Evolutionary conservation across 2,113 vertebrate species (phyloP).

Genomic region (Sebastes fasciatus): DNA sequence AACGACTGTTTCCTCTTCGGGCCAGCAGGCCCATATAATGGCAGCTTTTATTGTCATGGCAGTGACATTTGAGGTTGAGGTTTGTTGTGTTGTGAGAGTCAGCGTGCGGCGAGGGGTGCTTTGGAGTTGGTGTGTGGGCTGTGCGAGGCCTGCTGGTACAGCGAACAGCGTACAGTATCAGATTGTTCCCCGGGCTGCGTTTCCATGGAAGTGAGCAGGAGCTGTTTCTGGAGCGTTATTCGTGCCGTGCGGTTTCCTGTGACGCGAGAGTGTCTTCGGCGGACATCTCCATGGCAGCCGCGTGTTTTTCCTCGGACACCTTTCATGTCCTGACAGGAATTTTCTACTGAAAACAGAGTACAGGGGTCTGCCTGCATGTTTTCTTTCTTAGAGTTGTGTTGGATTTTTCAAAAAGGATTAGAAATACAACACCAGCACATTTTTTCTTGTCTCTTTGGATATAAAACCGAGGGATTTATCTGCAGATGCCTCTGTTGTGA

Average conservation of each 20-base stretch:
- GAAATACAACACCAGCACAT: constrained; percentile 14
- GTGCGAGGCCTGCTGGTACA: constrained; percentile 13
- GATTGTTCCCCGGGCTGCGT: constrained; percentile 43
- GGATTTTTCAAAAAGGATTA: constrained; percentile 20
- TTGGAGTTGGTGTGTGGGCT: constrained; percentile 39
- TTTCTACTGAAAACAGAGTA: background rate
- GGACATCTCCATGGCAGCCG: constrained; percentile 57
- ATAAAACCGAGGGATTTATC: background rate
- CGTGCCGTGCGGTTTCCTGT: constrained; percentile 46
- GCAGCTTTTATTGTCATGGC: constrained; percentile 16
- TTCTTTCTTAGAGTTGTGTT: background rate
- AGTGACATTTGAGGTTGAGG: constrained; percentile 36
- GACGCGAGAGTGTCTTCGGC: constrained; percentile 55
- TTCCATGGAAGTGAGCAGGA: constrained; percentile 66
- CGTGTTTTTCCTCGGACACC: constrained; percentile 54
- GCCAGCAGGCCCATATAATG: constrained; percentile 18
- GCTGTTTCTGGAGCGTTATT: constrained; percentile 41
- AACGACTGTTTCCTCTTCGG: constrained; percentile 22
- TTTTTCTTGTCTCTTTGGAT: background rate
- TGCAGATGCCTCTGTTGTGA: background rate
- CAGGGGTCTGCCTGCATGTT: background rate
- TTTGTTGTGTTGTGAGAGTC: constrained; percentile 40
- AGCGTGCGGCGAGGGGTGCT: constrained; percentile 1
- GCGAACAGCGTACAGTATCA: constrained; percentile 14
- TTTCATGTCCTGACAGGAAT: constrained; percentile 48